Conservation (phyloP, 2,113 vertebrate species). For the Polyodon spathula region DNA sequence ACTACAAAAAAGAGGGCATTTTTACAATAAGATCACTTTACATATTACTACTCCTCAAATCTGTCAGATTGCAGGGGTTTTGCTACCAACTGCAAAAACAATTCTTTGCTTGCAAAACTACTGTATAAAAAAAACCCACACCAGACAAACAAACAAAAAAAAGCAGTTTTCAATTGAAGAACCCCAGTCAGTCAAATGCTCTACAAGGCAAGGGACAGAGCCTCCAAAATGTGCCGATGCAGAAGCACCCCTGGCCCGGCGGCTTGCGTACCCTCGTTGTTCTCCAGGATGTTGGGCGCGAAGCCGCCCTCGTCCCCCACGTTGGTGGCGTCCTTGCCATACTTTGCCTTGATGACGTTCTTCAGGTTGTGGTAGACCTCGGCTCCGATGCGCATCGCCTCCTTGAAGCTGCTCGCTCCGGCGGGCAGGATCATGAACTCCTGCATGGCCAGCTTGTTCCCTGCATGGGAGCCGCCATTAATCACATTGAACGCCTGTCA, state of each 20-base stretch:
- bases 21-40: no score
- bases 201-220: no score
- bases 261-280: constrained; percentile 65
- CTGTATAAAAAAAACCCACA: neutral
- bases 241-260: neutral
- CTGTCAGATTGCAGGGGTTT: no score
- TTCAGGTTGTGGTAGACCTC: constrained; percentile 88
- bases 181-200: constrained; percentile 1
- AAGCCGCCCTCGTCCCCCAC: constrained; percentile 86
- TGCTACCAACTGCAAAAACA: no score
- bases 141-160: no score
- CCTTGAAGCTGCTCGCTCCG: constrained; percentile 69
- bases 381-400: constrained; percentile 79
- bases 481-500: constrained; percentile 80
- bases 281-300: constrained; percentile 84
- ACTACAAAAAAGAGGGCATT: no score
- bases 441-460: constrained; percentile 89
- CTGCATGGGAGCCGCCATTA: constrained; percentile 79
- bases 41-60: no score
- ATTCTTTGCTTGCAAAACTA: no score
- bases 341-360: constrained; percentile 80
- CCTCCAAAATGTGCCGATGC: neutral
- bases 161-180: no score
- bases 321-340: constrained; percentile 83
- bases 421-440: constrained; percentile 88